Conservation (phyloP, 2,797 vertebrate species). For the Gymnodraco acuticeps region DNA sequence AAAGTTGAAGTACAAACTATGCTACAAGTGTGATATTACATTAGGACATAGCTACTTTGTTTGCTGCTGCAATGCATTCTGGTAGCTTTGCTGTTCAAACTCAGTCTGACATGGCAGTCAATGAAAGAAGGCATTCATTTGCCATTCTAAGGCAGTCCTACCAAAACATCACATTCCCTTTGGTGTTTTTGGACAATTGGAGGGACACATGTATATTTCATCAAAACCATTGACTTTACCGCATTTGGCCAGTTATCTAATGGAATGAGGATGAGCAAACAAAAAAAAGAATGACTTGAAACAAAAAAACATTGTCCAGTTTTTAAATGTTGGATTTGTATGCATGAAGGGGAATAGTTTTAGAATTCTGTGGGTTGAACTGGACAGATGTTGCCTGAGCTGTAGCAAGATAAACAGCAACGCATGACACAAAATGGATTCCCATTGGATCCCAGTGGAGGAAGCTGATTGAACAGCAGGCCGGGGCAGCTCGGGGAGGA, state of each 20-base stretch:
- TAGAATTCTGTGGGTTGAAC: conserved; percentile 1
- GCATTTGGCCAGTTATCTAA: conserved; percentile 23
- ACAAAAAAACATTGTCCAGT: neutral
- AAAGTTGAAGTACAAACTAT: too few species aligned
- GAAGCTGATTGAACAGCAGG: conserved; percentile 63
- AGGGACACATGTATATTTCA: neutral
- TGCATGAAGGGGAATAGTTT: neutral
- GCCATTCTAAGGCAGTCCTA: neutral
- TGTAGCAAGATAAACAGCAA: conserved; percentile 31
- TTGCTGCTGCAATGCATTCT: conserved; percentile 19
- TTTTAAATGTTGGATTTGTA: conserved; percentile 10
- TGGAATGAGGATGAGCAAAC: neutral
- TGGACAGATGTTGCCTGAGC: conserved; percentile 40
- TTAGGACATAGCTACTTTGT: neutral
- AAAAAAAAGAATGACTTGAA: neutral
- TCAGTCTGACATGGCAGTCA: neutral
- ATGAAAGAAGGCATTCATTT: neutral
- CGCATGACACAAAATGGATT: conserved; percentile 62
- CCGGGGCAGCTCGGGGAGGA: conserved; percentile 47
- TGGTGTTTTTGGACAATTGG: conserved; percentile 3
- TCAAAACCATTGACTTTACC: neutral
- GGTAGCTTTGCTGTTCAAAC: neutral
- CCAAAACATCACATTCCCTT: neutral
- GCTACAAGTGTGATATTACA: neutral
- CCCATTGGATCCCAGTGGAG: conserved; percentile 31